These are phyloP conservation scores for Agriotes lineatus DNA, from an alignment of 2,888 invertebrate genomes.

Conservation along the genomic window DNA sequence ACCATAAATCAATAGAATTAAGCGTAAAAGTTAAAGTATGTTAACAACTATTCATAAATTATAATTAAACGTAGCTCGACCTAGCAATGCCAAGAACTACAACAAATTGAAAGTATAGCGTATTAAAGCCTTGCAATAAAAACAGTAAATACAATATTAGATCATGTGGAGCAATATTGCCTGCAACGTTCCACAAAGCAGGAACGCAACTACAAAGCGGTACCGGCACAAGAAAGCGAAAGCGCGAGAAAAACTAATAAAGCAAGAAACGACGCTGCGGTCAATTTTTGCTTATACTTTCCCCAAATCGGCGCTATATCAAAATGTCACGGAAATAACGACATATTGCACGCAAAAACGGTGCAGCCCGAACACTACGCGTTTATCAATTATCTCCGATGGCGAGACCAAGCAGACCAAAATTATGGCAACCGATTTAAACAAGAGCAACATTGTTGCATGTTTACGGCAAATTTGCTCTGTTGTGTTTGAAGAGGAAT, in stretches of 20 bases:
- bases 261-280: background rate
- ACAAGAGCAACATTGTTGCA: background rate
- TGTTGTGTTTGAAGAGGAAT: slow-evolving; percentile 6
- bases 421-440: slow-evolving; percentile 5
- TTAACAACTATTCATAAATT: background rate
- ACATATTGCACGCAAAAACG: background rate
- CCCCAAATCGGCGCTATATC: background rate
- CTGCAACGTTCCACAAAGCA: background rate
- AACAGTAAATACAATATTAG: background rate
- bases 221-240: slow-evolving; percentile 11
- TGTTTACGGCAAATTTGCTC: slow-evolving; percentile 7
- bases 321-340: background rate
- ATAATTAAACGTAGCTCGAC: background rate
- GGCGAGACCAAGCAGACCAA: background rate
- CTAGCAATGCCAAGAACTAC: background rate
- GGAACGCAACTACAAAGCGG: background rate
- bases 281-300: slow-evolving; percentile 6
- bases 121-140: background rate
- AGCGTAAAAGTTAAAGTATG: background rate
- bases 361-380: background rate
- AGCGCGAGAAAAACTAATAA: background rate
- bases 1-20: too few species aligned
- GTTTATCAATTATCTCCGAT: background rate
- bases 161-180: background rate
- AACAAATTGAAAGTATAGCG: background rate